These are phyloP conservation scores for Noctua janthina DNA, from an alignment of 2,888 invertebrate species.

Conservation along the genomic window DNA sequence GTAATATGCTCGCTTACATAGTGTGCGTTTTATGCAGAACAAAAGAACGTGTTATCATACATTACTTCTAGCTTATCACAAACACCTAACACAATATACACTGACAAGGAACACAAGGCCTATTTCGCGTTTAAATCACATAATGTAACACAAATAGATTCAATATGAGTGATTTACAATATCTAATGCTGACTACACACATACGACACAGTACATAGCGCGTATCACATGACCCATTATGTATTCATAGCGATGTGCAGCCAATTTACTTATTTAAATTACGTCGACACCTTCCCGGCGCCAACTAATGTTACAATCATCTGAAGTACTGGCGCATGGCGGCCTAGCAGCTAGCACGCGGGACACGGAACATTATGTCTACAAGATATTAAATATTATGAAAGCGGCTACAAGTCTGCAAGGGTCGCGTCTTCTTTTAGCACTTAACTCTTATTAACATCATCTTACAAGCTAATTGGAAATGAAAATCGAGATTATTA, in stretches of 20 bases:
- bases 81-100: not conserved
- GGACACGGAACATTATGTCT: conserved; percentile 5
- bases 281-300: conserved; percentile 21
- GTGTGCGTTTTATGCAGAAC: too few relatives aligned
- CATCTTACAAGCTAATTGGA: not conserved
- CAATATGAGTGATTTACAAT: conserved; percentile 24
- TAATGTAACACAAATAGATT: not conserved
- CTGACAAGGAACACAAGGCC: not conserved
- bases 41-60: too few relatives aligned
- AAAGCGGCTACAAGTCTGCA: not conserved
- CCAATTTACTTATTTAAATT: conserved; percentile 57
- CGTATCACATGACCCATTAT: conserved; percentile 28
- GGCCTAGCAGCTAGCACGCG: not conserved
- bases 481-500: not conserved
- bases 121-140: not conserved
- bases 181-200: not conserved
- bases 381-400: conserved; percentile 2
- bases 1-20: too few relatives aligned
- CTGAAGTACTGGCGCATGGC: not conserved
- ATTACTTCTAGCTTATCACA: too few relatives aligned
- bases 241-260: conserved; percentile 48
- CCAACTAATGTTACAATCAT: conserved; percentile 32
- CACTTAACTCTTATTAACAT: not conserved
- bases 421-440: not conserved
- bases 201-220: conserved; percentile 8